Percentiles rank a stretch among this genome's conserved stretches.
These are phyloP conservation scores for Apis mellifera DNA, from an alignment of 1,140 invertebrate genomes.

Conservation along the genomic window DNA sequence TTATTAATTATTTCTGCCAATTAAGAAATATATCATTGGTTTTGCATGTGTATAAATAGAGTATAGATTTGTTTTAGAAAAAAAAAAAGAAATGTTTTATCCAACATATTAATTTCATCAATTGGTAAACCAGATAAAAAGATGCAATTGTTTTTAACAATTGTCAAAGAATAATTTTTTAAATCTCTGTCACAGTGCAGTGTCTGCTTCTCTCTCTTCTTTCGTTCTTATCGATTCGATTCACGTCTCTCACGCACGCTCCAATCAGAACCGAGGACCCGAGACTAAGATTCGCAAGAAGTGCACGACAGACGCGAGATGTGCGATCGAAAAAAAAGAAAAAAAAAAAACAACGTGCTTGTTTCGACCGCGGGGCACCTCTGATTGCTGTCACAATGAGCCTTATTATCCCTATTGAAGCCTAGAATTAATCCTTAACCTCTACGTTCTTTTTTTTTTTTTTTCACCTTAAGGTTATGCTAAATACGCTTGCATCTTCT, in stretches of 20 bases:
- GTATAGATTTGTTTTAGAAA: no score
- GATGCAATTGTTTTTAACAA: not conserved
- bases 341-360: no score
- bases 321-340: conserved; percentile 3
- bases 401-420: conserved; percentile 69
- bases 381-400: conserved; percentile 80
- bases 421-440: conserved; percentile 59
- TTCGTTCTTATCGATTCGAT: not conserved
- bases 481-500: conserved; percentile 61
- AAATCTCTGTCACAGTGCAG: not conserved
- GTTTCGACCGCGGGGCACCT: conserved; percentile 64
- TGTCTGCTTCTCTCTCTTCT: not conserved
- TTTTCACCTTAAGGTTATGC: conserved; percentile 59
- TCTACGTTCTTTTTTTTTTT: conserved; percentile 42
- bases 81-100: no score
- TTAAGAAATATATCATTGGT: no score
- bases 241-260: not conserved
- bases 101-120: no score
- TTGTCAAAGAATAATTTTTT: no score
- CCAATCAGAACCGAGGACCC: not conserved
- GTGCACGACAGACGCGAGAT: conserved; percentile 26
- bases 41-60: no score
- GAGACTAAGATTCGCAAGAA: conserved; percentile 25
- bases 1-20: no score
- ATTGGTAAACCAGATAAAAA: no score